A percentile compares a stretch with the other conserved stretches of the same genome.
These are phyloP conservation scores for Pelodiscus sinensis DNA, from an alignment of 2,113 vertebrate species.

Conservation along the genomic window DNA sequence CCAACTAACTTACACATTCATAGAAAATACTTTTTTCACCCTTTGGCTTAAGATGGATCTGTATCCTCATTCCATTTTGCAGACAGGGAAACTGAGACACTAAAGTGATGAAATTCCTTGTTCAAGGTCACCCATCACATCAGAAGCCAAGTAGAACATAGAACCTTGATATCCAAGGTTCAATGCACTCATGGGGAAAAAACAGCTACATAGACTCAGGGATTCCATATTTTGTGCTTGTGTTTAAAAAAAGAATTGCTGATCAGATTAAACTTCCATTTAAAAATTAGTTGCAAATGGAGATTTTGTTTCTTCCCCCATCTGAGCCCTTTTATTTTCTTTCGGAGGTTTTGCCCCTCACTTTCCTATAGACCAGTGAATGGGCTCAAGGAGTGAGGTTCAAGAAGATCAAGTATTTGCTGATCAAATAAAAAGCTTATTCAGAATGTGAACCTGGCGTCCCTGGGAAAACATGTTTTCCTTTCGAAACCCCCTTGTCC, in stretches of 20 bases:
- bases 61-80: not conserved
- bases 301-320: not conserved
- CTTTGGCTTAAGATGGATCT: too few species aligned
- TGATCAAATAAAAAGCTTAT: conserved; percentile 46
- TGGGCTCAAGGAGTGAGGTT: not conserved
- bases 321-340: conserved; percentile 5
- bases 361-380: not conserved
- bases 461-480: conserved; percentile 1
- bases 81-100: not conserved
- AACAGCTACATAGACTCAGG: too few species aligned
- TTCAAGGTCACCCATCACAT: not conserved
- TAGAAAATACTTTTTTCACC: not conserved
- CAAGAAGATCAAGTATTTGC: conserved; percentile 57
- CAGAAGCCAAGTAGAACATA: not conserved
- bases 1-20: too few species aligned
- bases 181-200: not conserved
- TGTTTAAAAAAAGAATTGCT: not conserved
- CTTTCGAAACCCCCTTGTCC: not conserved
- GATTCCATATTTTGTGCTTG: not conserved
- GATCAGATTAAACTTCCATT: not conserved
- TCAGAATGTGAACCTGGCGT: conserved; percentile 16
- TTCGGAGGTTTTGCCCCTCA: not conserved
- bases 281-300: not conserved
- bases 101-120: not conserved
- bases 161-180: not conserved